Conservation (phyloP, 1,140 invertebrate genomes). For the Babylonia areolata region DNA sequence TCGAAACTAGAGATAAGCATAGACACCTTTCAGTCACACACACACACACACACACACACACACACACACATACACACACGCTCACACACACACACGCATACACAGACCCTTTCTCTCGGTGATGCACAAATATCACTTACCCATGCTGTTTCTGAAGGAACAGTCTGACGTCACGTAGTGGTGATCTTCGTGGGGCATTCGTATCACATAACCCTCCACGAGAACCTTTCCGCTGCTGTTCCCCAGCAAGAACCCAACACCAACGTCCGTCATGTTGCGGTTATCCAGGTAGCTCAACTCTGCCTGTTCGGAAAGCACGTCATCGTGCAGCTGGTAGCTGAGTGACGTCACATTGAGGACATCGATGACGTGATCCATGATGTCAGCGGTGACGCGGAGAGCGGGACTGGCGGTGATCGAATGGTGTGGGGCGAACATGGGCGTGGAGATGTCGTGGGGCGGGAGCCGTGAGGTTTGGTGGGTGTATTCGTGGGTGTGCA, state of each 20-base stretch:
- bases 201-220: constrained; percentile 11
- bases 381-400: background rate
- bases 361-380: constrained; percentile 21
- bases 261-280: constrained; percentile 12
- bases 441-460: background rate
- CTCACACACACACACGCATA: too few relatives aligned
- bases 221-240: background rate
- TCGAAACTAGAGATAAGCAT: too few relatives aligned
- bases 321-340: background rate
- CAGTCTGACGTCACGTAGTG: background rate
- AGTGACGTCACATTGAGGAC: background rate
- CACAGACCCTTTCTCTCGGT: too few relatives aligned
- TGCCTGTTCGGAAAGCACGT: constrained; percentile 3
- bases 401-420: constrained; percentile 11
- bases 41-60: too few relatives aligned
- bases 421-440: background rate
- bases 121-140: background rate
- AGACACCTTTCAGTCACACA: too few relatives aligned
- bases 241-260: constrained; percentile 5
- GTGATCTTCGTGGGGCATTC: constrained; percentile 3
- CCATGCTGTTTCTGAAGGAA: constrained; percentile 21
- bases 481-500: background rate
- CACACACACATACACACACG: too few relatives aligned
- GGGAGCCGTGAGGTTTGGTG: background rate
- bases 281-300: background rate